Percentiles rank a stretch among this genome's conserved stretches.
These are phyloP conservation scores for Apogon hyalosoma DNA, from an alignment of 2,797 vertebrate genomes.

Conservation along the genomic window DNA sequence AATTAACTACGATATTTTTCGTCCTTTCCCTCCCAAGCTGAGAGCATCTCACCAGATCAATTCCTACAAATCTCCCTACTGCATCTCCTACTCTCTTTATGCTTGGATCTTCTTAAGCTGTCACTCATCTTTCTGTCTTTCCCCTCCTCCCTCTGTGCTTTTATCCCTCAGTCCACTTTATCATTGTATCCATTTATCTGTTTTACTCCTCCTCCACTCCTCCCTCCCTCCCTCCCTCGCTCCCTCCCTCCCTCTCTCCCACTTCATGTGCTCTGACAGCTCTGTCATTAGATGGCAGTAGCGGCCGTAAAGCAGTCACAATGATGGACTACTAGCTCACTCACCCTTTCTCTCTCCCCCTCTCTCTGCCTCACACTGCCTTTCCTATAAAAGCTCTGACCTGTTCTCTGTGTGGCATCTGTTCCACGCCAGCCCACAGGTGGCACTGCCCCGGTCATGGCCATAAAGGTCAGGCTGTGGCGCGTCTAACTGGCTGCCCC, in stretches of 20 bases:
- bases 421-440: slow-evolving; percentile 75
- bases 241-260: slow-evolving; percentile 54
- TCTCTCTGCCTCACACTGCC: slow-evolving; percentile 53
- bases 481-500: slow-evolving; percentile 67
- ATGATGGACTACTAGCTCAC: slow-evolving; percentile 76
- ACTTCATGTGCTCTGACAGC: slow-evolving; percentile 75
- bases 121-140: slow-evolving; percentile 57
- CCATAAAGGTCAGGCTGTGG: slow-evolving; percentile 67
- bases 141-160: slow-evolving; percentile 64
- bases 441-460: slow-evolving; percentile 71
- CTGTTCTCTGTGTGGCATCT: slow-evolving; percentile 74
- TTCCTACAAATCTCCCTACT: slow-evolving; percentile 54
- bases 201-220: slow-evolving; percentile 70
- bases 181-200: slow-evolving; percentile 78
- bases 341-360: slow-evolving; percentile 54
- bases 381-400: slow-evolving; percentile 75
- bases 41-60: slow-evolving; percentile 68
- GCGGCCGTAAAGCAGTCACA: slow-evolving; percentile 81
- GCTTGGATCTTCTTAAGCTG: slow-evolving; percentile 49
- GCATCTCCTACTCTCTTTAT: slow-evolving; percentile 54
- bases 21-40: slow-evolving; percentile 35
- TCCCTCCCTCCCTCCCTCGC: slow-evolving; percentile 55
- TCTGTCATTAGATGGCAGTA: slow-evolving; percentile 82
- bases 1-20: slow-evolving; percentile 64
- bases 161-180: slow-evolving; percentile 72